Conservation (phyloP, 2,797 vertebrate genomes). For the Lateolabrax maculatus region DNA sequence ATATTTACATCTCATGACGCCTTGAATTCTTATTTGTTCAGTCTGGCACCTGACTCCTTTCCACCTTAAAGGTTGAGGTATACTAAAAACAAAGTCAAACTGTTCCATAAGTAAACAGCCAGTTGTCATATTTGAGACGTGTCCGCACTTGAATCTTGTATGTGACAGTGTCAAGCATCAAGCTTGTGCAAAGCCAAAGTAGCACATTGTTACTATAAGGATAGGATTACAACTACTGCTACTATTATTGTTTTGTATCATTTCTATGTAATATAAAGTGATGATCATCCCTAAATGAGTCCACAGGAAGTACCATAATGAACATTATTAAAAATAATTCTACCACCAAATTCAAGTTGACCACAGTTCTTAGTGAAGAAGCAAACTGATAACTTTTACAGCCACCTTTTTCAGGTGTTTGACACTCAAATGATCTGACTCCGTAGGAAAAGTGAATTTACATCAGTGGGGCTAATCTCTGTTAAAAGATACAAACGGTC, state of each 20-base stretch:
- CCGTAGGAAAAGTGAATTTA: too few species aligned
- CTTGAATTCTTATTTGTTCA: constrained; percentile 13
- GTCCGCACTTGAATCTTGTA: background rate
- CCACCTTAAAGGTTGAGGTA: constrained; percentile 1
- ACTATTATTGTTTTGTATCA: too few species aligned
- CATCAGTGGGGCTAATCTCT: background rate
- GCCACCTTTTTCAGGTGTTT: background rate
- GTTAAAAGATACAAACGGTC: background rate
- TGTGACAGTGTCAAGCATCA: constrained; percentile 24
- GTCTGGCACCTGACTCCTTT: constrained; percentile 12
- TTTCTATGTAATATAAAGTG: background rate
- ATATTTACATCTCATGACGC: constrained; percentile 21
- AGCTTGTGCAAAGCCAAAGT: constrained; percentile 12
- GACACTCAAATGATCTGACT: background rate
- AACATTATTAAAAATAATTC: background rate
- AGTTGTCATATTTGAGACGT: constrained; percentile 27
- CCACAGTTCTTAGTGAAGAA: background rate
- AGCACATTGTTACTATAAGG: too few species aligned
- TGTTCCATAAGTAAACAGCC: constrained; percentile 24
- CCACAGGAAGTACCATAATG: background rate
- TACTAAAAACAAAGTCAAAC: constrained; percentile 25
- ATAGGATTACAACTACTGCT: too few species aligned
- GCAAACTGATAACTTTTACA: background rate
- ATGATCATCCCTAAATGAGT: background rate
- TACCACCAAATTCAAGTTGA: background rate